Percentiles rank a stretch among this genome's conserved stretches.
Conservation (phyloP, 1,140 invertebrate species). For the Himalopsyche phryganea region DNA sequence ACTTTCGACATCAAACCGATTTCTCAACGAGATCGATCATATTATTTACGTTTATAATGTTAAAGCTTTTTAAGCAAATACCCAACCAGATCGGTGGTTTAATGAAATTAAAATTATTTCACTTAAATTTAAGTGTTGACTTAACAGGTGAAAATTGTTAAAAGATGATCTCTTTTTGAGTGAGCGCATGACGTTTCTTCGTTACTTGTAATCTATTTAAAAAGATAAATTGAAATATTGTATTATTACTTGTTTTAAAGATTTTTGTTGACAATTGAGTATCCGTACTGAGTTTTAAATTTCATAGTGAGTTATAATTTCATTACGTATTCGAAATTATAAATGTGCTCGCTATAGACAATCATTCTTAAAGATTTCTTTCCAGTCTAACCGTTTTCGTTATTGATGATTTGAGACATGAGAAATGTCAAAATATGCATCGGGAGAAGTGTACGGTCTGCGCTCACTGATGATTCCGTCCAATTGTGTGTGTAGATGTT, state of each 20-base stretch:
- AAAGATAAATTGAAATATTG: not conserved
- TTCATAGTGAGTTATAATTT: not conserved
- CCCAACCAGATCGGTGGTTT: not conserved
- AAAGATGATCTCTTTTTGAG: constrained; percentile 34
- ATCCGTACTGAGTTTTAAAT: not conserved
- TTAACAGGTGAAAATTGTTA: constrained; percentile 34
- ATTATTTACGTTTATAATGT: not conserved
- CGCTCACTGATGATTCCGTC: constrained; percentile 34
- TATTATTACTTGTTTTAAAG: no score
- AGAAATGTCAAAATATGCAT: no score
- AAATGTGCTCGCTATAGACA: constrained; percentile 13
- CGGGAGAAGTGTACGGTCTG: not conserved
- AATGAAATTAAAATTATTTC: no score
- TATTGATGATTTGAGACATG: no score
- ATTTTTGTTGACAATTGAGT: not conserved
- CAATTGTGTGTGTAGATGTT: constrained; percentile 36
- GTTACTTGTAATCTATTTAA: no score
- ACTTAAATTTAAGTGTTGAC: constrained; percentile 27
- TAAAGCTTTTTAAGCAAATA: not conserved
- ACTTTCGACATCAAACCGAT: no score
- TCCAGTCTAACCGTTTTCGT: no score
- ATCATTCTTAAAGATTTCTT: constrained; percentile 7
- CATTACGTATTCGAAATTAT: not conserved
- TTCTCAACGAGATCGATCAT: not conserved
- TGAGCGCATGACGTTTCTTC: constrained; percentile 21